phyloP scores from a whole-genome alignment of 2,797 vertebrate species.

The Lithobates sylvaticus region DNA sequence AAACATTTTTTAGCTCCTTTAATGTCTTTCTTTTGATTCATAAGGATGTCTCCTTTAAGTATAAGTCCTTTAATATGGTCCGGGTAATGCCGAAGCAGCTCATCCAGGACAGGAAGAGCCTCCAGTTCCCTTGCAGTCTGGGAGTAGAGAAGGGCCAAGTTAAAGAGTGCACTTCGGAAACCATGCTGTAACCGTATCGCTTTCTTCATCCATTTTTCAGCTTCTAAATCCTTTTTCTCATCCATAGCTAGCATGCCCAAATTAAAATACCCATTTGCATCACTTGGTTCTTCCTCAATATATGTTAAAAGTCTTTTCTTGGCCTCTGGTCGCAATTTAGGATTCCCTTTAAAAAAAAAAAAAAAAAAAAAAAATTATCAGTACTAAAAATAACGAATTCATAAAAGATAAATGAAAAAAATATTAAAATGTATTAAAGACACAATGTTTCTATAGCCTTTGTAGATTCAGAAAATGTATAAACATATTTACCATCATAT shows the following conservation, averaged over 20 bases:
- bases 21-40: constrained; percentile 98
- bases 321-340: constrained; percentile 91
- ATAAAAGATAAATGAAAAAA: constrained; percentile 13
- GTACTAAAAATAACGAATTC: background rate
- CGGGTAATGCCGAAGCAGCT: constrained; percentile 89
- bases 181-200: constrained; percentile 89
- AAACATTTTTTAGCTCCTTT: constrained; percentile 91
- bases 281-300: constrained; percentile 90
- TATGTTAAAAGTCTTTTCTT: constrained; percentile 92
- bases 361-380: background rate
- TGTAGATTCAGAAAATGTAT: no score
- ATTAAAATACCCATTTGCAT: constrained; percentile 98
- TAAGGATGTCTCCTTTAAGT: constrained; percentile 97
- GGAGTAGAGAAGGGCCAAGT: constrained; percentile 93
- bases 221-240: constrained; percentile 87
- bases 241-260: constrained; percentile 99
- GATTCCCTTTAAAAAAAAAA: constrained; percentile 80
- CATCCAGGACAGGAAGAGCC: constrained; percentile 89
- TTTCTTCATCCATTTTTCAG: constrained; percentile 95
- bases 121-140: constrained; percentile 90
- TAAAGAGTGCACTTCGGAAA: constrained; percentile 96
- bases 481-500: no score
- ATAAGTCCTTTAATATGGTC: constrained; percentile 97
- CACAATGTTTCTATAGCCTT: no score
- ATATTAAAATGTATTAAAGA: no score